Evolutionary conservation across 1,140 invertebrate species (phyloP).

Genomic region (Drosophila nasuta): DNA sequence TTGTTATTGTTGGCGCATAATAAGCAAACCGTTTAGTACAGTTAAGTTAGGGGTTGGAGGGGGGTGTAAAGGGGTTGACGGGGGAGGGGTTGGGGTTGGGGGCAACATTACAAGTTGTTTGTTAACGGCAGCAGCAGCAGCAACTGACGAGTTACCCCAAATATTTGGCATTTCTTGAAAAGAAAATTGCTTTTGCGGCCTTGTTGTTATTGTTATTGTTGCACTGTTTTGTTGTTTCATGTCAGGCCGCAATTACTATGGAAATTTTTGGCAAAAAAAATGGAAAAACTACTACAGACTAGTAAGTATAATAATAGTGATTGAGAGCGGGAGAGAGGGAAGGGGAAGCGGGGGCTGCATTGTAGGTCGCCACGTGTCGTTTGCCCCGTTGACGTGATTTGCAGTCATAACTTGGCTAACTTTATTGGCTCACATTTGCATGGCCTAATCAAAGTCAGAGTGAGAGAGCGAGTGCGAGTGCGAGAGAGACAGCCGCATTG

Average conservation of each 20-base stretch:
- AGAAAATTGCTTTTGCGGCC: conserved; percentile 33
- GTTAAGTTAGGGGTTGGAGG: too few species aligned
- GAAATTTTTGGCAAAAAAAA: conserved; percentile 54
- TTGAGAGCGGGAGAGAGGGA: conserved; percentile 7
- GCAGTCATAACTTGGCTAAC: conserved; percentile 68
- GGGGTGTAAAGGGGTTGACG: too few species aligned
- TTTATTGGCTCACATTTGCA: conserved; percentile 66
- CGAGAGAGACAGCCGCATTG: conserved; percentile 30
- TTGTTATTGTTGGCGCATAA: conserved; percentile 43
- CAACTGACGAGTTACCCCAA: conserved; percentile 41
- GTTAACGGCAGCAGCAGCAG: conserved; percentile 20
- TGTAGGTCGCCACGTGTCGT: conserved; percentile 61
- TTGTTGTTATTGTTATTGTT: conserved; percentile 16
- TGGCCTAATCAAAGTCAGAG: conserved; percentile 53
- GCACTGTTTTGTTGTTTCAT: conserved; percentile 64
- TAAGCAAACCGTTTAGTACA: conserved; percentile 40
- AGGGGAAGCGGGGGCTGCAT: conserved; percentile 30
- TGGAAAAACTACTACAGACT: neutral
- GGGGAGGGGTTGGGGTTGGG: too few species aligned
- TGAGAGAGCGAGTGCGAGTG: neutral
- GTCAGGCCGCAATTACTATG: conserved; percentile 69
- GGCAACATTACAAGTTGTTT: conserved; percentile 4
- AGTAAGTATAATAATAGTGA: conserved; percentile 36
- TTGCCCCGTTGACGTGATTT: conserved; percentile 66
- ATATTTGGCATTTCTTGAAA: conserved; percentile 47